phyloP scores from a whole-genome alignment of 2,113 vertebrate genomes.

The Oceanodroma tethys region DNA sequence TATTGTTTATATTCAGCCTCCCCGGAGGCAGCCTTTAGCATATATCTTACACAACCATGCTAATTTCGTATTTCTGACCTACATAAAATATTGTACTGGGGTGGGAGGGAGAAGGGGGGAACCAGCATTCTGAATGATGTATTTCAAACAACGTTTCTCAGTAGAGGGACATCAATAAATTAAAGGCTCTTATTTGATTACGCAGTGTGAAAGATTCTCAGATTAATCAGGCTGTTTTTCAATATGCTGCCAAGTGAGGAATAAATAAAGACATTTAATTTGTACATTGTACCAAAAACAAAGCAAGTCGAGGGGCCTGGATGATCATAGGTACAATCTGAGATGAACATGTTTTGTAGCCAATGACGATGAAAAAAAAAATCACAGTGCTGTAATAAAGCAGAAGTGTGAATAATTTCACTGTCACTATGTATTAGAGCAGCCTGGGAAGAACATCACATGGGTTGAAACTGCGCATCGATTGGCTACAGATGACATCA shows the following conservation, averaged over 20 bases:
- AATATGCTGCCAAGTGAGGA: neutral
- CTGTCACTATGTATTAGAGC: slow-evolving; percentile 53
- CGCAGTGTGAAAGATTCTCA: neutral
- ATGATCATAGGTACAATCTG: neutral
- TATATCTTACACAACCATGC: slow-evolving; percentile 19
- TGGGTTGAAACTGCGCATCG: neutral
- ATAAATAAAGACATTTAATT: neutral
- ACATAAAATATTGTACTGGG: neutral
- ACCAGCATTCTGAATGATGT: neutral
- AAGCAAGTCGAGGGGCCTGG: neutral
- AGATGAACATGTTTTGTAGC: neutral
- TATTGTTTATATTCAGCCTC: neutral
- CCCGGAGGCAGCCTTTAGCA: neutral
- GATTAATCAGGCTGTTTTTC: slow-evolving; percentile 4
- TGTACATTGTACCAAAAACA: neutral
- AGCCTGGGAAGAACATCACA: slow-evolving; percentile 46
- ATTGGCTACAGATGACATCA: slow-evolving; percentile 82
- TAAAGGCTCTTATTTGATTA: neutral
- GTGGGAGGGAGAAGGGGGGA: neutral
- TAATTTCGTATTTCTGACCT: slow-evolving; percentile 44
- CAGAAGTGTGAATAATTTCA: slow-evolving; percentile 63
- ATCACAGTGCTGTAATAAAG: neutral
- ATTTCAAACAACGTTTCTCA: neutral
- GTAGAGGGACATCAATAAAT: neutral
- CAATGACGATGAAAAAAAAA: neutral